A percentile compares a stretch with the other conserved stretches of the same genome.
phyloP scores from a whole-genome alignment of 2,113 vertebrate genomes.

The Dicerorhinus sumatrensis region DNA sequence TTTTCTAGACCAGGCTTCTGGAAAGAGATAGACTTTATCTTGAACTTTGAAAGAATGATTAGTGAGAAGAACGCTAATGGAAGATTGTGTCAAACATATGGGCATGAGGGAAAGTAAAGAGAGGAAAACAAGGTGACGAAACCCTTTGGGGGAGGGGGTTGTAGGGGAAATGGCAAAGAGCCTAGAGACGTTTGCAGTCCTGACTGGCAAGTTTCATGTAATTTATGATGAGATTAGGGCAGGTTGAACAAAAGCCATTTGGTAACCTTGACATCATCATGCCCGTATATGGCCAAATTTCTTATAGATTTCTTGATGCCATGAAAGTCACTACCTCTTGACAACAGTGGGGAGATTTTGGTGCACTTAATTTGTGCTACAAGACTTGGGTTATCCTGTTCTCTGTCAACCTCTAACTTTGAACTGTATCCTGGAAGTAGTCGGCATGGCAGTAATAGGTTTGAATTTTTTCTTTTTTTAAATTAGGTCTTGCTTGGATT shows the following conservation, averaged over 20 bases:
- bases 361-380: not conserved
- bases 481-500: constrained; percentile 55
- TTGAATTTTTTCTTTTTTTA: not conserved
- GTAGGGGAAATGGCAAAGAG: not conserved
- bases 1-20: constrained; percentile 8
- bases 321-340: not conserved
- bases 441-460: not conserved
- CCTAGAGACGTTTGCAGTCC: not conserved
- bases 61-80: not conserved
- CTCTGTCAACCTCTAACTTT: not conserved
- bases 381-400: constrained; percentile 19
- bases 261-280: not conserved
- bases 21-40: not conserved
- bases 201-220: not conserved
- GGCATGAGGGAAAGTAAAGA: not conserved
- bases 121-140: not conserved
- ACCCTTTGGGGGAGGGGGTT: not conserved
- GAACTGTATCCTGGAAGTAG: not conserved
- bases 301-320: not conserved
- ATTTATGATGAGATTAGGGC: not conserved
- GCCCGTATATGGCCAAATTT: not conserved
- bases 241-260: constrained; percentile 19
- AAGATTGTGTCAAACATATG: not conserved
- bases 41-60: constrained; percentile 52
- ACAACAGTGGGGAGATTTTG: not conserved